Conservation (phyloP, 2,113 vertebrate species). For the Microtus pennsylvanicus region DNA sequence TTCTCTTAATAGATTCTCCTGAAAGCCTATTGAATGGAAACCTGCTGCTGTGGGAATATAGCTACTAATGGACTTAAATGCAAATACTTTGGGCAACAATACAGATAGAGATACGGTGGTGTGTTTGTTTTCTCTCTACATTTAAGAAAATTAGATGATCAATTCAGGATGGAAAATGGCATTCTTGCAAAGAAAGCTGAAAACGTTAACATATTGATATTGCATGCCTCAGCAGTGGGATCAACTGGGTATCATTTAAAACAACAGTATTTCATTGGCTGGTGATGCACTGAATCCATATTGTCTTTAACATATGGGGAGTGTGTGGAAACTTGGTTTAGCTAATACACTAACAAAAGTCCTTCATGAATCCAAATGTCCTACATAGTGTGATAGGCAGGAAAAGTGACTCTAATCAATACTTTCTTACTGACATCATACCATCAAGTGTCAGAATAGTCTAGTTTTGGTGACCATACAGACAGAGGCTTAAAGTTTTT, state of each 20-base stretch:
- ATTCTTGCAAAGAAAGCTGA: neutral
- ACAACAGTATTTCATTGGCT: slow-evolving; percentile 14
- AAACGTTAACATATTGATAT: slow-evolving; percentile 33
- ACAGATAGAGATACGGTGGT: neutral
- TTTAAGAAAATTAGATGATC: slow-evolving; percentile 54
- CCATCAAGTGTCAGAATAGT: neutral
- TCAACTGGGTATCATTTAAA: neutral
- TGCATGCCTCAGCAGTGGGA: neutral
- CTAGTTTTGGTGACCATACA: slow-evolving; percentile 5
- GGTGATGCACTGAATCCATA: neutral
- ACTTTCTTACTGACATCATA: neutral
- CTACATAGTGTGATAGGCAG: neutral
- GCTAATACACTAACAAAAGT: neutral
- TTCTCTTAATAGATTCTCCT: neutral
- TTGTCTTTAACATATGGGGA: neutral
- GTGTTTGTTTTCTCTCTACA: slow-evolving; percentile 52
- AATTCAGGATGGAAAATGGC: neutral
- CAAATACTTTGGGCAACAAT: slow-evolving; percentile 54
- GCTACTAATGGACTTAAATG: slow-evolving; percentile 60
- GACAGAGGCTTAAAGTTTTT: neutral
- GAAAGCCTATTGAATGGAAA: slow-evolving; percentile 47
- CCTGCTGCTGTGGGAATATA: slow-evolving; percentile 11
- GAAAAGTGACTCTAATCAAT: neutral
- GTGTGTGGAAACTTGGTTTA: neutral
- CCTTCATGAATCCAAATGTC: neutral